Conservation (phyloP, 2,113 vertebrate species). For the Pholis gunnellus region DNA sequence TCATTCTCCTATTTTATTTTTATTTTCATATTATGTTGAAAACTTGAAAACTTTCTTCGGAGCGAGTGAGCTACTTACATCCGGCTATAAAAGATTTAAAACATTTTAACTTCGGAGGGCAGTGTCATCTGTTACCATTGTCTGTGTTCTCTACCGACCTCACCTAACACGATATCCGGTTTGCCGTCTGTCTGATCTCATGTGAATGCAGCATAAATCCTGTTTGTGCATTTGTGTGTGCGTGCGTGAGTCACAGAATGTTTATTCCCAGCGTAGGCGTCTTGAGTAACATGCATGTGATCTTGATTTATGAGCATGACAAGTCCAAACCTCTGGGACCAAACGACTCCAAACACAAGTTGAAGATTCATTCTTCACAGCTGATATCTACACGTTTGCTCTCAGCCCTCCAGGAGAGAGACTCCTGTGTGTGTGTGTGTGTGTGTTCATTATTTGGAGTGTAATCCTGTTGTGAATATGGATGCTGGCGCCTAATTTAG, state of each 20-base stretch:
- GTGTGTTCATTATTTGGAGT: background rate
- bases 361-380: constrained; percentile 22
- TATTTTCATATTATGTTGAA: no score
- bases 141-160: background rate
- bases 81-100: no score
- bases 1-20: no score
- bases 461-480: constrained; percentile 4
- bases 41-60: no score
- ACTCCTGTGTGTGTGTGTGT: background rate
- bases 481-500: background rate
- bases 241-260: background rate
- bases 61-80: background rate
- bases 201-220: background rate
- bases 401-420: background rate
- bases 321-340: constrained; percentile 9
- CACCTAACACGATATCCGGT: background rate
- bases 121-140: background rate
- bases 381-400: constrained; percentile 17
- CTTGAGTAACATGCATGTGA: constrained; percentile 7
- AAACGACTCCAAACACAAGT: background rate
- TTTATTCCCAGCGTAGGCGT: background rate
- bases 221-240: background rate
- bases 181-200: background rate
- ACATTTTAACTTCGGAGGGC: background rate
- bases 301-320: constrained; percentile 6